Conservation (phyloP, 2,797 vertebrate species). For the Arctocebus calabarensis region DNA sequence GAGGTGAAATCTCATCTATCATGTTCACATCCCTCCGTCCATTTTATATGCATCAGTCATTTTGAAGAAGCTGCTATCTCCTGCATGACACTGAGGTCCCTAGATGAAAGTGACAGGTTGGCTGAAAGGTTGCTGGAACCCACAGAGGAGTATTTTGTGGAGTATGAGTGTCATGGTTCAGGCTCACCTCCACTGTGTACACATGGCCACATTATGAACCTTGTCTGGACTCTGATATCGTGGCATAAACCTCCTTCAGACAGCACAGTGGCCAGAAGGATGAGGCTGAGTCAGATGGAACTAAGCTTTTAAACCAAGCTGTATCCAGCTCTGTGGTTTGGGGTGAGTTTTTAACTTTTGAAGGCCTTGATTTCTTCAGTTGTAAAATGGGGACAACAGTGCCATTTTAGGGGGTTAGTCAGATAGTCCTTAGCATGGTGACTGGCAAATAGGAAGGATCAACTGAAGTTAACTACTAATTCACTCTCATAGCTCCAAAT, state of each 20-base stretch:
- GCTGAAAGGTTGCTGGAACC: background rate
- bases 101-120: background rate
- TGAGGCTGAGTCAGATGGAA: background rate
- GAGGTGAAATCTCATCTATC: background rate
- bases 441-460: background rate
- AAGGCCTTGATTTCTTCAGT: background rate
- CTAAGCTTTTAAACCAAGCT: background rate
- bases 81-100: background rate
- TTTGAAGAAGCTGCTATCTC: constrained; percentile 37
- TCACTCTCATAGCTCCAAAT: background rate
- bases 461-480: background rate
- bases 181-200: background rate
- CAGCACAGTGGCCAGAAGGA: background rate
- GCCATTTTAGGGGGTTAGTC: background rate
- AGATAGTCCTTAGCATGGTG: background rate
- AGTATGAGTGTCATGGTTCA: background rate
- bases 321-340: background rate
- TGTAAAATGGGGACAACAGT: background rate
- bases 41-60: background rate
- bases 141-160: background rate
- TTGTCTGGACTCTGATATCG: background rate
- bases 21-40: background rate
- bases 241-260: background rate
- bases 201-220: background rate
- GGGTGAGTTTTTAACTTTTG: background rate